Conservation (phyloP, 92 coral and sea anemone genomes). For the Epizoanthus ramosus region DNA sequence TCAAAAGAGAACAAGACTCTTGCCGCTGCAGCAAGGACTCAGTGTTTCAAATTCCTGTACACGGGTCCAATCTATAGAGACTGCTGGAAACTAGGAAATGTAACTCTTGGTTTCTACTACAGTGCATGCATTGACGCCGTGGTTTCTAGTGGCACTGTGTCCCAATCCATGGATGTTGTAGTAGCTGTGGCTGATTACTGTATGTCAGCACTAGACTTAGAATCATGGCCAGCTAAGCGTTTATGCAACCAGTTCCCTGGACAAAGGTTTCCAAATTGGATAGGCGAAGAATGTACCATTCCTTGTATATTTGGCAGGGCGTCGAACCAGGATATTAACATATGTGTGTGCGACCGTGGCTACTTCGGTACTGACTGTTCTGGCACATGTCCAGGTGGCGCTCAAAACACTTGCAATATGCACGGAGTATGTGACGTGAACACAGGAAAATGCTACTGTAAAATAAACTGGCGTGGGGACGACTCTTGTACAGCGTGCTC, state of each 20-base stretch:
- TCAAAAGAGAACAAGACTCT: conserved; percentile 48
- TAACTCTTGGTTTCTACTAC: conserved; percentile 52
- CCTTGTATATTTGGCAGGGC: conserved; percentile 64
- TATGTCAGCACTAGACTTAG: conserved; percentile 45
- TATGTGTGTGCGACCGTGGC: conserved; percentile 59
- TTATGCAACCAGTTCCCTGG: conserved; percentile 66
- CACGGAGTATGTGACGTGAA: conserved; percentile 58
- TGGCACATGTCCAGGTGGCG: conserved; percentile 63
- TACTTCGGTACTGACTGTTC: conserved; percentile 64
- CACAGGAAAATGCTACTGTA: conserved; percentile 57
- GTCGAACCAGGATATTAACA: conserved; percentile 33
- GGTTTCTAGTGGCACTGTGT: conserved; percentile 46
- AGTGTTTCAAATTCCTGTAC: conserved; percentile 48
- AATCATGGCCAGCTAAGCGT: conserved; percentile 58
- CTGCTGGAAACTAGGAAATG: conserved; percentile 48
- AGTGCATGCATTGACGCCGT: conserved; percentile 54
- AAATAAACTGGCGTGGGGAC: conserved; percentile 64
- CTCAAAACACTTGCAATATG: conserved; percentile 53
- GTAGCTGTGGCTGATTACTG: conserved; percentile 57
- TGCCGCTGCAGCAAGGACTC: conserved; percentile 32
- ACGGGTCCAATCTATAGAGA: conserved; percentile 41
- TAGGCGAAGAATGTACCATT: conserved; percentile 54
- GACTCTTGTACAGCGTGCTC: conserved; percentile 55
- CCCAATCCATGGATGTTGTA: conserved; percentile 56
- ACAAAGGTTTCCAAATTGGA: conserved; percentile 67